Evolutionary conservation across 2,797 vertebrate genomes (phyloP), one percentile per base, ranked within the genome.

Genomic region (Ctenopoma multispine): DNA sequence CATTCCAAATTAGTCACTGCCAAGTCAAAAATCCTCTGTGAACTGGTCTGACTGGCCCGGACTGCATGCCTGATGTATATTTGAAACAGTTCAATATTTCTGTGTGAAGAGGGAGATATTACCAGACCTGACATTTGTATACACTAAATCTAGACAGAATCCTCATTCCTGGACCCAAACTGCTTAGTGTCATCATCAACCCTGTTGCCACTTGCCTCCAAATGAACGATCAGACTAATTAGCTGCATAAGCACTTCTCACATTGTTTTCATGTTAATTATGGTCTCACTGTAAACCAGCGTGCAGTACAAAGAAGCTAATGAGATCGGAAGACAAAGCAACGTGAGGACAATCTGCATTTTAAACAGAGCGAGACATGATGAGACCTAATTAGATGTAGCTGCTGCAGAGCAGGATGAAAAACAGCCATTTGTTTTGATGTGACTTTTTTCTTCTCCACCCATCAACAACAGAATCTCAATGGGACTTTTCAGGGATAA

Each of bases 1-100:
- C 86, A 83, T 85, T 86, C 81, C 86, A 63, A 67, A 88, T 89
- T 38, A 72, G 76, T 86, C 81, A 82, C 82, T 18, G 77, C 70
- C 79, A 64, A 75, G 58, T 85, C 79, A 83, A 84, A 89, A 81
- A 84, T 86, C 60, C 21, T 57, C 48, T 71, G 41, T 40, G 54
- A 75, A 31, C 50, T 43, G 46, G 36, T 20, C n/a, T 7, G 36
- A 2, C 29, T 38, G 20, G 67, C 54, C n/a, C 20, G 31, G 38
- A 65, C 34, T 14, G 20, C 23, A 15, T 4, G 46, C 36, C 69
- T 51, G 38, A 66, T 69, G 55, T 49, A 46, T 20, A 66, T 57
- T 67, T 66, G 27, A 57, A 43, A n/a, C 18, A 50, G 21, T 41
- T 55, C 21, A 59, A 60, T 44, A 51, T 31, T 18, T 66, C 54